Conservation (phyloP, 2,797 vertebrate species). For the Pantherophis alleghaniensis region DNA sequence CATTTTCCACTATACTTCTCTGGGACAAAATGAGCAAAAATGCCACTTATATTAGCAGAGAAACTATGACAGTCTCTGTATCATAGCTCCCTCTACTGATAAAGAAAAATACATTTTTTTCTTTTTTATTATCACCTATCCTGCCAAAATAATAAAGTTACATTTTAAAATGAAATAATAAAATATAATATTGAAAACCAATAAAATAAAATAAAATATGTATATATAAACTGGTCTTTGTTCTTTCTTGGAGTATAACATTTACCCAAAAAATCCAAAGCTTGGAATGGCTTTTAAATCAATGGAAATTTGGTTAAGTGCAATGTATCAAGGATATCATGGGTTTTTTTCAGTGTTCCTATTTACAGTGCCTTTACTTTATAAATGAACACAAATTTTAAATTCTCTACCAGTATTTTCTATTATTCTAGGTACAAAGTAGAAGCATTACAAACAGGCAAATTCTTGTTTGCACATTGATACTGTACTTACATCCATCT, state of each 20-base stretch:
- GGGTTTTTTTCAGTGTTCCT: background rate
- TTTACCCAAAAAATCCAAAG: background rate
- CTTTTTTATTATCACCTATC: background rate
- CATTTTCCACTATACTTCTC: background rate
- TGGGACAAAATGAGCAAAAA: background rate
- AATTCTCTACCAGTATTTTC: background rate
- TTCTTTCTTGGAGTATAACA: background rate
- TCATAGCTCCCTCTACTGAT: background rate
- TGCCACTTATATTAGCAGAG: background rate
- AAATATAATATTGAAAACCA: background rate
- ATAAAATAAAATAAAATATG: background rate
- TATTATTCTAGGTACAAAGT: background rate
- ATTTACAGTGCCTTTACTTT: background rate
- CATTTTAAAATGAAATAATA: background rate
- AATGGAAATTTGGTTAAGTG: background rate
- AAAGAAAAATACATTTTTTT: background rate
- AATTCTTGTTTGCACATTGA: background rate
- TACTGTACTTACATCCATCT: constrained; percentile 80
- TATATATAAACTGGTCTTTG: background rate
- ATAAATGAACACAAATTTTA: background rate
- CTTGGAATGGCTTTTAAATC: background rate
- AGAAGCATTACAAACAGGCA: background rate
- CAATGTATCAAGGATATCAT: background rate
- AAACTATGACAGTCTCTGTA: background rate
- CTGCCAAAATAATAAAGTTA: background rate